phyloP scores from a whole-genome alignment of 2,797 vertebrate genomes.

The Neosalanx taihuensis region DNA sequence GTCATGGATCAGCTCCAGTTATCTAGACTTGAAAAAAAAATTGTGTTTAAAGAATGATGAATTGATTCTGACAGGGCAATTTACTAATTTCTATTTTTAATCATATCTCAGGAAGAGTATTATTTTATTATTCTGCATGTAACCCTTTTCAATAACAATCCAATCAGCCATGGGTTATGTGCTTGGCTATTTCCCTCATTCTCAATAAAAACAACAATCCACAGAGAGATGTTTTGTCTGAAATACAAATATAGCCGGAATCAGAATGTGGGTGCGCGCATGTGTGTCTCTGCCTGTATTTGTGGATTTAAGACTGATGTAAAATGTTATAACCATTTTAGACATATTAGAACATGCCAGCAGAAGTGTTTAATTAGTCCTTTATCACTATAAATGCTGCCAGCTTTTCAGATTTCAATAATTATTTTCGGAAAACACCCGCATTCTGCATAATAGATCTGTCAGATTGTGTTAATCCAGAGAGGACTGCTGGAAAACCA shows the following conservation, averaged over 20 bases:
- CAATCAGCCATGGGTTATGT: conserved; percentile 14
- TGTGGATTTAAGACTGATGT: conserved; percentile 1
- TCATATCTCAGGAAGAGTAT: conserved; percentile 14
- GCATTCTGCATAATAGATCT: conserved; percentile 16
- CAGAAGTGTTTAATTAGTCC: neutral
- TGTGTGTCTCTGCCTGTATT: neutral
- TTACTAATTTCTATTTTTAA: conserved; percentile 16
- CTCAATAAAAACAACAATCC: neutral
- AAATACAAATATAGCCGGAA: conserved; percentile 1
- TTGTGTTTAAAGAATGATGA: conserved; percentile 1
- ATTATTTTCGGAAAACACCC: conserved; percentile 15
- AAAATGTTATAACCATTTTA: neutral
- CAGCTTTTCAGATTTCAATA: neutral
- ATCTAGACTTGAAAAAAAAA: conserved; percentile 1
- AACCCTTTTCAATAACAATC: conserved; percentile 26
- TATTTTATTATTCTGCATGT: conserved; percentile 24
- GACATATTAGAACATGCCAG: neutral
- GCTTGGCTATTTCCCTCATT: conserved; percentile 15
- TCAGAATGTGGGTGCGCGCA: neutral
- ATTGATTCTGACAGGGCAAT: conserved; percentile 19
- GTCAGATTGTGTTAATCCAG: conserved; percentile 11
- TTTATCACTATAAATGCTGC: conserved; percentile 7
- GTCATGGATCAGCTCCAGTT: neutral
- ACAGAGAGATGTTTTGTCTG: conserved; percentile 2
- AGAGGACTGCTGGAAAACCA: neutral